Conservation (phyloP, 2,888 invertebrate species). For the Acronicta aceris region DNA sequence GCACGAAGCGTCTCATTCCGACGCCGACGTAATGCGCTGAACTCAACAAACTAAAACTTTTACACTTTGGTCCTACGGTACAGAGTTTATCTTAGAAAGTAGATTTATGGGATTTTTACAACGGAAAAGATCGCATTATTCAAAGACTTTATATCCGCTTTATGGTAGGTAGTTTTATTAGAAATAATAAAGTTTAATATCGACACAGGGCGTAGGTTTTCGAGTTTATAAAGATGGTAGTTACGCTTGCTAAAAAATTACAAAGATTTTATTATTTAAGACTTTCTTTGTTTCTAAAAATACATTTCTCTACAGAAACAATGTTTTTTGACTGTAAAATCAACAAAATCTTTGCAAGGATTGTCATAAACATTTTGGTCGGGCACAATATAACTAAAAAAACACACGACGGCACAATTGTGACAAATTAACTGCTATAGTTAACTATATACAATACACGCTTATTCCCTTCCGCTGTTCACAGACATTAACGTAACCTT, state of each 20-base stretch:
- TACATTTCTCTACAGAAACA: too few relatives aligned
- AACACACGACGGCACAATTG: neutral
- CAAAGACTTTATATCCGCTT: slow-evolving; percentile 48
- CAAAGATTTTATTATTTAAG: too few relatives aligned
- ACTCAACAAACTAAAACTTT: slow-evolving; percentile 63
- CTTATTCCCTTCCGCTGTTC: neutral
- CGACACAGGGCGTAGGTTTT: slow-evolving; percentile 5
- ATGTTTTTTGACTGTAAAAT: too few relatives aligned
- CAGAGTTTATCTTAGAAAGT: slow-evolving; percentile 65
- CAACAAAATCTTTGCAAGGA: too few relatives aligned
- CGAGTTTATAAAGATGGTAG: neutral
- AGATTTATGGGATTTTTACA: slow-evolving; percentile 70
- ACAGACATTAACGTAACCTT: slow-evolving; percentile 25
- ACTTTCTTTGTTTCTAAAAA: too few relatives aligned
- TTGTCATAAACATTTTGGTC: too few relatives aligned
- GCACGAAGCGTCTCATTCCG: slow-evolving; percentile 40
- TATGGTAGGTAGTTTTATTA: slow-evolving; percentile 38
- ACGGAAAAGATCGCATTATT: slow-evolving; percentile 56
- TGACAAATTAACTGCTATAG: neutral
- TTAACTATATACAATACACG: neutral
- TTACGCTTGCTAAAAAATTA: neutral
- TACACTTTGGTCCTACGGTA: slow-evolving; percentile 54
- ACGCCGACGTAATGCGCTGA: slow-evolving; percentile 47
- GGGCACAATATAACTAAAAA: too few relatives aligned
- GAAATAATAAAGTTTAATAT: slow-evolving; percentile 33